Percentiles rank a stretch among this genome's conserved stretches.
Evolutionary conservation across 1,140 invertebrate species (phyloP).

Genomic region (Plutomurus gul): DNA sequence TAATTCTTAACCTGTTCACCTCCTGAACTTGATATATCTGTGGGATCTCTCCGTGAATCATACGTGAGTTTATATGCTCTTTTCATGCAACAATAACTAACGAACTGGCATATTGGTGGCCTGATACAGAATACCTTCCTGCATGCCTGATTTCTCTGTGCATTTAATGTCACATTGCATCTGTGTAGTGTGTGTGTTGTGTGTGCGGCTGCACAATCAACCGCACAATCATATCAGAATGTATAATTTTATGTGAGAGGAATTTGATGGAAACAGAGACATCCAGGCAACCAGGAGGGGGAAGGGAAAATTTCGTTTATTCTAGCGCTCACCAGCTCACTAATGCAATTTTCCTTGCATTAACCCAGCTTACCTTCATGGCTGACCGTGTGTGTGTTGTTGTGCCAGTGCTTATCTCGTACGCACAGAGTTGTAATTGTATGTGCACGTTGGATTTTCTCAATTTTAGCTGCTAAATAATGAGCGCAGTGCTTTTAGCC

Average conservation of each 20-base stretch:
- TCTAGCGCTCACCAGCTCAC: neutral
- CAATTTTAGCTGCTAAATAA: neutral
- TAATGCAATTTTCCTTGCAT: conserved; percentile 18
- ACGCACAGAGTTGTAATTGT: no score
- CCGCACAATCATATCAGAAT: neutral
- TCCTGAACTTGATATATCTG: neutral
- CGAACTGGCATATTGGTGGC: neutral
- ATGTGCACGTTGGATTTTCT: neutral
- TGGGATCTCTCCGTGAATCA: neutral
- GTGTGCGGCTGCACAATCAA: neutral
- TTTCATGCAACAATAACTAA: neutral
- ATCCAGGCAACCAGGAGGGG: no score
- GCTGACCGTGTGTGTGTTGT: no score
- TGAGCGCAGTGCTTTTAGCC: neutral
- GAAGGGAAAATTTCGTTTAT: neutral
- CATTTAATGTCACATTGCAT: neutral
- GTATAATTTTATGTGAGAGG: neutral
- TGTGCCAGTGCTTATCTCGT: no score
- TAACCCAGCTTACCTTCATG: no score
- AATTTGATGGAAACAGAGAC: no score
- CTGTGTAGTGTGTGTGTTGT: neutral
- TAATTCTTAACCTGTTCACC: neutral
- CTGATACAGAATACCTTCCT: neutral
- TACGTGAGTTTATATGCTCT: neutral
- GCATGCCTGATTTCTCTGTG: neutral